Conservation (phyloP, 2,888 invertebrate genomes). For the Portevinia maculata region DNA sequence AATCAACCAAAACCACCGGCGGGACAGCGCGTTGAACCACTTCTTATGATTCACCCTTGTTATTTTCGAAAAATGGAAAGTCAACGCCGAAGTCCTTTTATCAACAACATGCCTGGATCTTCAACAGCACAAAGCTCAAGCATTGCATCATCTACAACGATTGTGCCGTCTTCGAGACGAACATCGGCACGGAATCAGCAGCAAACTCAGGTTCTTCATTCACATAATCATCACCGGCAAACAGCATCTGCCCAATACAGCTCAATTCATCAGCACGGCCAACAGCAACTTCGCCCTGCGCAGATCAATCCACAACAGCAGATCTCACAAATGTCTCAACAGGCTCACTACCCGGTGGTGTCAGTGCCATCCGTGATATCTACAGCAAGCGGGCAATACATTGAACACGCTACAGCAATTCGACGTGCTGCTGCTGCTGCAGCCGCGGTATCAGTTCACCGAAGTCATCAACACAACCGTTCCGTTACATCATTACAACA, state of each 20-base stretch:
- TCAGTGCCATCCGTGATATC: slow-evolving; percentile 72
- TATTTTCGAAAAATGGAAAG: slow-evolving; percentile 94
- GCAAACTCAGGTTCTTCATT: slow-evolving; percentile 70
- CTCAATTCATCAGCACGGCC: slow-evolving; percentile 36
- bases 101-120: slow-evolving; percentile 89
- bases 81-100: slow-evolving; percentile 91
- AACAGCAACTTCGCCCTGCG: slow-evolving; percentile 77
- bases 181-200: slow-evolving; percentile 72
- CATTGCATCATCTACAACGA: slow-evolving; percentile 66
- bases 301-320: slow-evolving; percentile 79
- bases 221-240: slow-evolving; percentile 75
- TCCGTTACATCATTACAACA: slow-evolving; percentile 26
- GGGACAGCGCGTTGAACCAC: slow-evolving; percentile 91
- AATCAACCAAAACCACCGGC: slow-evolving; percentile 94
- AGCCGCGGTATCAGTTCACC: slow-evolving; percentile 29
- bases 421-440: slow-evolving; percentile 68
- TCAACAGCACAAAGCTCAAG: slow-evolving; percentile 41
- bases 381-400: slow-evolving; percentile 71
- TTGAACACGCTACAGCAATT: slow-evolving; percentile 70
- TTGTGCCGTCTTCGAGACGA: slow-evolving; percentile 76
- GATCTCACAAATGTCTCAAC: slow-evolving; percentile 81
- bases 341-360: slow-evolving; percentile 80
- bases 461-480: slow-evolving; percentile 29
- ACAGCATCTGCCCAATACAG: slow-evolving; percentile 70
- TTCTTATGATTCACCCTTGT: slow-evolving; percentile 95